Evolutionary conservation across 2,888 invertebrate species (phyloP).

Genomic region (Bibio marci): DNA sequence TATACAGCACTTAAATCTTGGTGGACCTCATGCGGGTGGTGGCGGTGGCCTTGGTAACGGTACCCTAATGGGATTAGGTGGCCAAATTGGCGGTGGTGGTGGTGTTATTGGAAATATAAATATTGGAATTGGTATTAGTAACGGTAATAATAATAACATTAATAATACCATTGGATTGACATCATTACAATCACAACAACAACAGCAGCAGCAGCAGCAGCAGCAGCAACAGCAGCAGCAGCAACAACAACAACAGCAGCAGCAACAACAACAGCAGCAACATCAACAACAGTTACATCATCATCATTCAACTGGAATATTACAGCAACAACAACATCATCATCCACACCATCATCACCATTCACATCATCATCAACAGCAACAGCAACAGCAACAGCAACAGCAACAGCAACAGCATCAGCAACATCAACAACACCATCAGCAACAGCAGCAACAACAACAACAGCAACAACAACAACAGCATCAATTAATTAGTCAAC

Average conservation of each 20-base stretch:
- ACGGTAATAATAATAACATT: too few relatives aligned
- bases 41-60: background rate
- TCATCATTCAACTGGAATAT: constrained; percentile 15
- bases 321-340: constrained; percentile 13
- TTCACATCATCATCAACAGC: background rate
- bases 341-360: background rate
- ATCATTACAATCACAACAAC: constrained; percentile 11
- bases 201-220: constrained; percentile 12
- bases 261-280: constrained; percentile 7
- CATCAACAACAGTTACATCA: constrained; percentile 12
- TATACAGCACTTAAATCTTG: constrained; percentile 21
- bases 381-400: background rate
- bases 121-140: too few relatives aligned
- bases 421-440: too few relatives aligned
- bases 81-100: too few relatives aligned
- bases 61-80: too few relatives aligned
- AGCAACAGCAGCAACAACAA: background rate
- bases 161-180: too few relatives aligned
- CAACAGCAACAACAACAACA: too few relatives aligned
- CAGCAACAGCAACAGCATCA: background rate
- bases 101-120: too few relatives aligned
- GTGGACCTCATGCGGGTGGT: constrained; percentile 6
- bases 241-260: constrained; percentile 6
- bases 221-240: constrained; percentile 14
- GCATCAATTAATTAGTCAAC: background rate